Evolutionary conservation across 2,888 invertebrate species (phyloP).

Genomic region (Creontiades dilutus): DNA sequence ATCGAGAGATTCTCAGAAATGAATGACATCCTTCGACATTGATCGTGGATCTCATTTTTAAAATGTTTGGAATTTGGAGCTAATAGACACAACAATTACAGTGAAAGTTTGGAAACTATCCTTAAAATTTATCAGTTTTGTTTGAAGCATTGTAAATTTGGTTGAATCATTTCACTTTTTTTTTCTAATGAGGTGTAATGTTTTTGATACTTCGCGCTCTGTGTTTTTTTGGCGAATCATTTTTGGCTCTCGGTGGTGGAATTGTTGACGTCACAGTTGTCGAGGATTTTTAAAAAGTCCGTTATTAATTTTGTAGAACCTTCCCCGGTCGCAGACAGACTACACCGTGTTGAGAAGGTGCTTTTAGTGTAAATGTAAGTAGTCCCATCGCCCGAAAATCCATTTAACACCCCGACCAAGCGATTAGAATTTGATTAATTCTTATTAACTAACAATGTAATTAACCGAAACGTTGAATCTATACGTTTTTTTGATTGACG

Average conservation of each 20-base stretch:
- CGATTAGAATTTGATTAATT: constrained; percentile 6
- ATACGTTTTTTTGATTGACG: neutral
- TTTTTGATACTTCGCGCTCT: no score
- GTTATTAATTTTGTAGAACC: constrained; percentile 73
- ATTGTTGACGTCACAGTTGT: neutral
- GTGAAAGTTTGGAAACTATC: no score
- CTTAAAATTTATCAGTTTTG: no score
- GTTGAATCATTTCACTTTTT: no score
- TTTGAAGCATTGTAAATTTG: no score
- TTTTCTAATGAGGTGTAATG: no score
- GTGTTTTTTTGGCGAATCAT: no score
- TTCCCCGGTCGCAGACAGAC: constrained; percentile 74
- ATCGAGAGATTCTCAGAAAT: no score
- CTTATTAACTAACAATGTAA: neutral
- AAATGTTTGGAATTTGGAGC: no score
- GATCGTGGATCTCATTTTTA: no score
- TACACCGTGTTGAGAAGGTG: constrained; percentile 74
- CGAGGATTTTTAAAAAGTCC: neutral
- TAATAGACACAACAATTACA: no score
- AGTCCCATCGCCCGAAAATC: constrained; percentile 67
- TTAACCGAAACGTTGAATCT: neutral
- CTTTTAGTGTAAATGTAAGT: constrained; percentile 74
- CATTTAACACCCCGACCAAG: constrained; percentile 49
- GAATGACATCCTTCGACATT: no score
- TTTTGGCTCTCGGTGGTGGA: neutral